These are phyloP conservation scores for Crotalus tigris DNA, from an alignment of 2,113 vertebrate genomes.

Conservation along the genomic window DNA sequence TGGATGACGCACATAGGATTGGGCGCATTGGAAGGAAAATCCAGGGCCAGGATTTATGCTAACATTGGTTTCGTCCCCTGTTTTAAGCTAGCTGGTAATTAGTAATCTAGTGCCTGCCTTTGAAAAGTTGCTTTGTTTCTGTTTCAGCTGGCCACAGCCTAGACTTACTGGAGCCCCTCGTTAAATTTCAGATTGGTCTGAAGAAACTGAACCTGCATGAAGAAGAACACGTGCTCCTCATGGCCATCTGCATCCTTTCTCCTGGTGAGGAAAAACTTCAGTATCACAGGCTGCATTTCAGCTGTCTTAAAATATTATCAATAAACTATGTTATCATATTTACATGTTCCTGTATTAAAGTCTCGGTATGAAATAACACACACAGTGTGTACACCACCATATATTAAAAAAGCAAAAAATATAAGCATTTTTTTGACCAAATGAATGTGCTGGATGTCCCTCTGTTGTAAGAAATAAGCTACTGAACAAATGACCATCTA, in stretches of 20 bases:
- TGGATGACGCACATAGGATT: background rate
- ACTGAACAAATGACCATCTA: background rate
- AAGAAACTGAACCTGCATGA: conserved; percentile 94
- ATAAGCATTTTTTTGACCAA: background rate
- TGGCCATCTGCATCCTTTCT: conserved; percentile 97
- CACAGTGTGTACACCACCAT: background rate
- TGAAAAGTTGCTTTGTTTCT: background rate
- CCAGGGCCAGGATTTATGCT: background rate
- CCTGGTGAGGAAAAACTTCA: conserved; percentile 75
- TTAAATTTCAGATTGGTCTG: conserved; percentile 95
- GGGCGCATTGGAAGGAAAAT: background rate
- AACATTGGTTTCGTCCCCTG: background rate
- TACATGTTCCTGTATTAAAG: background rate
- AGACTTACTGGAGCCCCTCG: conserved; percentile 90
- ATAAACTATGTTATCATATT: background rate
- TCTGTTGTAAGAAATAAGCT: background rate
- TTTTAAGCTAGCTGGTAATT: background rate
- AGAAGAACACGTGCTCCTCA: conserved; percentile 94
- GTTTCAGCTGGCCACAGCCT: conserved; percentile 87
- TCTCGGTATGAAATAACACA: background rate
- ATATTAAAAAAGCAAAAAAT: background rate
- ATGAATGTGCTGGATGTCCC: background rate
- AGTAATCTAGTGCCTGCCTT: background rate
- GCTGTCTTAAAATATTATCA: background rate
- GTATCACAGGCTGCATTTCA: background rate